A percentile compares a stretch with the other conserved stretches of the same genome.
Conservation (phyloP, 2,888 invertebrate species). For the Pandemis heparana region DNA sequence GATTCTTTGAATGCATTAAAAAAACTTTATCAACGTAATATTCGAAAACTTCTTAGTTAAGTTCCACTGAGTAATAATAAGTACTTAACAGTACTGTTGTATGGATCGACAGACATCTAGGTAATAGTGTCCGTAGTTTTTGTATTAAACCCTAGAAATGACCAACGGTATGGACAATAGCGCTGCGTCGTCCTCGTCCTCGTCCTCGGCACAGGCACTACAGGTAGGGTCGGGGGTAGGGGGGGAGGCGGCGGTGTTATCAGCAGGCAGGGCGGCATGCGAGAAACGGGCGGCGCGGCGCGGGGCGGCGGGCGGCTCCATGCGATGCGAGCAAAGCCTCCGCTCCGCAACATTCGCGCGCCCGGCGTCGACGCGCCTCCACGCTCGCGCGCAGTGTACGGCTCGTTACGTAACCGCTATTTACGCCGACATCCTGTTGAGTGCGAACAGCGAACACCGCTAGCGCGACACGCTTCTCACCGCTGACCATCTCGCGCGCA, state of each 20-base stretch:
- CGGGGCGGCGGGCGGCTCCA: conserved; percentile 51
- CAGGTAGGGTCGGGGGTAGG: conserved; percentile 41
- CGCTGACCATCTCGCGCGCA: conserved; percentile 72
- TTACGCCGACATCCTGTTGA: conserved; percentile 80
- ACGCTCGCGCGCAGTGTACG: conserved; percentile 70
- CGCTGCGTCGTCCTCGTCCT: conserved; percentile 45
- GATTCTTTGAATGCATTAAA: too few relatives aligned
- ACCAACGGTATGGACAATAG: conserved; percentile 51
- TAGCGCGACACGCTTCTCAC: conserved; percentile 76
- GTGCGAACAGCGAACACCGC: conserved; percentile 60
- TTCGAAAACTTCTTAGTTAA: background rate
- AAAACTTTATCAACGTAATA: too few relatives aligned
- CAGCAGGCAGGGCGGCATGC: conserved; percentile 51
- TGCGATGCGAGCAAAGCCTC: conserved; percentile 60
- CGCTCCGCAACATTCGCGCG: conserved; percentile 76
- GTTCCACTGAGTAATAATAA: background rate
- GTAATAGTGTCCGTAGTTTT: background rate
- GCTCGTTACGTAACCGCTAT: conserved; percentile 75
- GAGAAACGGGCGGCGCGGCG: conserved; percentile 49
- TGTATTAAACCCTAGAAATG: background rate
- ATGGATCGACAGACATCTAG: background rate
- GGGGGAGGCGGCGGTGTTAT: conserved; percentile 50
- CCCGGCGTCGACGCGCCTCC: conserved; percentile 66
- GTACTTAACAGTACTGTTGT: background rate
- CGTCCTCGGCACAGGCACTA: conserved; percentile 20